Evolutionary conservation across 2,113 vertebrate genomes (phyloP).

Genomic region (Bambusicola thoracicus): DNA sequence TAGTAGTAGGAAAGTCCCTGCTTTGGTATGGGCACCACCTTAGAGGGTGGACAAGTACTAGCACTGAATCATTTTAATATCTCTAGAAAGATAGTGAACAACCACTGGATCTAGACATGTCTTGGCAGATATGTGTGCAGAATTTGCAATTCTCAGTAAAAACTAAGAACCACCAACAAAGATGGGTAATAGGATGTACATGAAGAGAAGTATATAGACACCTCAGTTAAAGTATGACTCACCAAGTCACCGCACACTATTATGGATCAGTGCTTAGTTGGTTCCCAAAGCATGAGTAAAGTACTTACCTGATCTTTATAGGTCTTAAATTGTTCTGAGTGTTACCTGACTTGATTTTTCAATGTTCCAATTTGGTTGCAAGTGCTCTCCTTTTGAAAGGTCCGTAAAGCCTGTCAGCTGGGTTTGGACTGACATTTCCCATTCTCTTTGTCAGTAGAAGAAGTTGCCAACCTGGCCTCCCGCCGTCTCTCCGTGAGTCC

Average conservation of each 20-base stretch:
- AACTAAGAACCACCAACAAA: background rate
- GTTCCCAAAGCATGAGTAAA: background rate
- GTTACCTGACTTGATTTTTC: background rate
- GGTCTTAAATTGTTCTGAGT: background rate
- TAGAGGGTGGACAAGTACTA: background rate
- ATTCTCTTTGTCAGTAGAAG: constrained; percentile 92
- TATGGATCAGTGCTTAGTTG: background rate
- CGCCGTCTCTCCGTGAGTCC: constrained; percentile 97
- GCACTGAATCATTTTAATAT: background rate
- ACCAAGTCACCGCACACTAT: background rate
- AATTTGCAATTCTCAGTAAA: background rate
- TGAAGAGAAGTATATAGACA: background rate
- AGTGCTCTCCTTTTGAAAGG: background rate
- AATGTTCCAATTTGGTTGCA: background rate
- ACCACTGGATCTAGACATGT: background rate
- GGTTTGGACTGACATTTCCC: constrained; percentile 60
- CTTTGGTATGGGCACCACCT: background rate
- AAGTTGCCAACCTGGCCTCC: constrained; percentile 95
- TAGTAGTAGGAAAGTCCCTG: background rate
- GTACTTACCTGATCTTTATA: background rate
- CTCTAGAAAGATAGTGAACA: background rate
- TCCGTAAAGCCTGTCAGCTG: background rate
- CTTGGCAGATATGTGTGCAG: background rate
- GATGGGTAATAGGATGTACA: background rate
- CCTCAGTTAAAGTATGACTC: background rate